These are phyloP conservation scores for Nycticorax nycticorax DNA, from an alignment of 2,113 vertebrate genomes.

Conservation along the genomic window DNA sequence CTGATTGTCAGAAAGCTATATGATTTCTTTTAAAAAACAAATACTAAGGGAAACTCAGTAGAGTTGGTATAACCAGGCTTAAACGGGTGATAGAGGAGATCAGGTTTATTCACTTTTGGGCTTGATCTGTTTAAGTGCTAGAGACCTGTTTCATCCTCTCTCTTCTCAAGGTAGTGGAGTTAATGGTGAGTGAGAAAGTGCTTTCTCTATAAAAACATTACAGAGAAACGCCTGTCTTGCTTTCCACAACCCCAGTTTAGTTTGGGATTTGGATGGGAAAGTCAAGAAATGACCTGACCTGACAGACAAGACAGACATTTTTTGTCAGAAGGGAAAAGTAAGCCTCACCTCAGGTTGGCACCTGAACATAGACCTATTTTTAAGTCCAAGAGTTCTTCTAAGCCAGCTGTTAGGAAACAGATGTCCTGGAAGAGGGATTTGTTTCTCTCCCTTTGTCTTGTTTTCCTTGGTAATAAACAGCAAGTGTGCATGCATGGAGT, in stretches of 20 bases:
- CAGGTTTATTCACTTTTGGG: not conserved
- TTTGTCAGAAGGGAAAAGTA: not conserved
- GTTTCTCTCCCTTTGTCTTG: not conserved
- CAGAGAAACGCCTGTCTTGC: not conserved
- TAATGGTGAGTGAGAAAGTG: not conserved
- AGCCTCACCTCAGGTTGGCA: not conserved
- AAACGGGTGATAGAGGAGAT: not conserved
- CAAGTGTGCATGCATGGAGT: not conserved
- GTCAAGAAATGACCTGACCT: not conserved
- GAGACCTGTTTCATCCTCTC: not conserved
- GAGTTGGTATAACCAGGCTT: not conserved
- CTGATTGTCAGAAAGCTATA: not conserved
- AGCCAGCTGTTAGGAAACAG: not conserved
- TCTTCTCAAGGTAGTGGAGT: not conserved
- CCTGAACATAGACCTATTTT: not conserved
- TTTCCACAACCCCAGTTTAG: not conserved
- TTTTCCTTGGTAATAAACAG: not conserved
- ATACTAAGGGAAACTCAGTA: not conserved
- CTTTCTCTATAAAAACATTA: not conserved
- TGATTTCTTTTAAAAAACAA: slow-evolving; percentile 11
- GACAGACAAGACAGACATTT: not conserved
- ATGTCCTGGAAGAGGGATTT: not conserved
- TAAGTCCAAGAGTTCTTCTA: not conserved
- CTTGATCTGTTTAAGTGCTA: not conserved
- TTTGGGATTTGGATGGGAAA: not conserved